Evolutionary conservation across 2,888 invertebrate genomes (phyloP), one percentile per base, ranked within the genome.

Genomic region (Tineola bisselliella): DNA sequence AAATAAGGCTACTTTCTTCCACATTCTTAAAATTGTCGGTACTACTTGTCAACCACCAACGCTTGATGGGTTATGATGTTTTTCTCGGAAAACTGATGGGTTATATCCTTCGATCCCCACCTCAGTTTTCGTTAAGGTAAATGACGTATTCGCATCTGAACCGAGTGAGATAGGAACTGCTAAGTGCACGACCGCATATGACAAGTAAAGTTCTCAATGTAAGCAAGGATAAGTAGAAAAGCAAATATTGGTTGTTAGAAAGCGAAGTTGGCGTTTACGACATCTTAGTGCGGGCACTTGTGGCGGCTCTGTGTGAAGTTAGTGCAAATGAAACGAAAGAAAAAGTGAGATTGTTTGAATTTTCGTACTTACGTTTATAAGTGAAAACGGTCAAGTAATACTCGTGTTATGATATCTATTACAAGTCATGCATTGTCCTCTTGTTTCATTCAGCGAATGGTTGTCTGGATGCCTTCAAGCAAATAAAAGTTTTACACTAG

Each of bases 201-300:
- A 65, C 66, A 65, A 63, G 66, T 67, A 68, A 74, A 74, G 72
- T 71, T 66, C 65, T 65, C 66, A 44, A 30, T 25, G 17, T 59
- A 72, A 66, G 75, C 76, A 74, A 80, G 83, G 83, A 81, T 86
- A 86, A 87, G 81, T 84, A 81, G 81, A 83, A 82, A 79, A 84
- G 82, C 76, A 84, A 87, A 87, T 87, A 86, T 87, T 86, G 75
- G 72, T 74, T 80, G 77, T 76, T 84, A 86, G 87, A 87, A 87
- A 87, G 87, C 79, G 81, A 73, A 74, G 81, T 84, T 82, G 79
- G 77, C 72, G 69, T 80, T 78, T 76, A 77, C 76, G 73, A 75
- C 78, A 80, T 74, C 72, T 69, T 68, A 69, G 78, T 72, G 75
- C 69, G 66, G 69, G 74, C 72, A 73, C 73, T 73, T 76, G 73